These are phyloP conservation scores for Hydractinia symbiolongicarpus DNA, from an alignment of 30 jellyfish, hydroid and myxozoan genomes.

Conservation along the genomic window DNA sequence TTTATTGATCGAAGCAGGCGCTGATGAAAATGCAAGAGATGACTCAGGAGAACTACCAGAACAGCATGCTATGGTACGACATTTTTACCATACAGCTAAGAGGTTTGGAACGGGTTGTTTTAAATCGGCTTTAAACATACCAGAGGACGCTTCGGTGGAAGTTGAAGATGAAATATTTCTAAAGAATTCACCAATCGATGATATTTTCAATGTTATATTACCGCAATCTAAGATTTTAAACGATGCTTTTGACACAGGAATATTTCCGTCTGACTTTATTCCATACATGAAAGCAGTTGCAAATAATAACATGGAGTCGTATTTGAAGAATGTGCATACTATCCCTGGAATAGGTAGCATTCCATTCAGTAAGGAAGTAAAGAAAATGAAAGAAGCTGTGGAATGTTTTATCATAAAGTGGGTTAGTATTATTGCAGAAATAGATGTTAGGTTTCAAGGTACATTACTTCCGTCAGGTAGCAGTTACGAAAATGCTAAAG, in stretches of 20 bases:
- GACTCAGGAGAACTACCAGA: conserved; percentile 1
- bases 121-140: not conserved
- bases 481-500: not conserved
- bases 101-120: not conserved
- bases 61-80: not conserved
- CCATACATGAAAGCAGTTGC: not conserved
- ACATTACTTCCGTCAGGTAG: not conserved
- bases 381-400: not conserved
- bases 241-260: not conserved
- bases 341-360: not conserved
- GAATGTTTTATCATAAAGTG: not conserved
- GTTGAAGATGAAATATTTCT: not conserved
- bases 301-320: not conserved
- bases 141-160: not conserved
- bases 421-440: not conserved
- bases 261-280: not conserved
- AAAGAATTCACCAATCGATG: not conserved
- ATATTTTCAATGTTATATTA: not conserved
- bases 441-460: not conserved
- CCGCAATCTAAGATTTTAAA: not conserved
- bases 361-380: not conserved
- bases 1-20: not conserved
- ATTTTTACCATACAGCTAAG: not conserved
- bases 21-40: not conserved
- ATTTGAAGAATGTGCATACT: not conserved